Conservation (phyloP, 2,888 invertebrate species). For the Nineta flava region DNA sequence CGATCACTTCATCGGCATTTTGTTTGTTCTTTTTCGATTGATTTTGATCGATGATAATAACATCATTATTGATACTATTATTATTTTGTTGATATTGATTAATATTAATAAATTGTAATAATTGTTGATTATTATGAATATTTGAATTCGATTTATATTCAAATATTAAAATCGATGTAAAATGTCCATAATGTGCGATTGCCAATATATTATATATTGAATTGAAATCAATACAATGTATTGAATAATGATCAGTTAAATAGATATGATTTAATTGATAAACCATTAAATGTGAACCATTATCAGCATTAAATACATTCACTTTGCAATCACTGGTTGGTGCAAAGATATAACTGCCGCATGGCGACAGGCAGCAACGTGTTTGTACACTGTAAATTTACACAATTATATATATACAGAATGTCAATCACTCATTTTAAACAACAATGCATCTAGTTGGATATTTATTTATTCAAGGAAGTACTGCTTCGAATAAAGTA, state of each 20-base stretch:
- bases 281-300: not conserved
- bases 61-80: not conserved
- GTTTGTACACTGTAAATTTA: not conserved
- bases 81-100: too few species aligned
- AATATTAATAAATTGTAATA: not conserved
- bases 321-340: not conserved
- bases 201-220: not conserved
- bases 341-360: not conserved
- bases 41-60: not conserved
- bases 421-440: not conserved
- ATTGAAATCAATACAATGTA: not conserved
- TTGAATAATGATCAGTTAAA: not conserved
- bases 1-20: not conserved
- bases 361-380: not conserved
- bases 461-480: not conserved
- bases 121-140: not conserved
- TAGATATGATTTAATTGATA: not conserved
- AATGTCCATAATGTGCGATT: not conserved
- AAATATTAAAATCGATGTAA: not conserved
- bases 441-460: not conserved
- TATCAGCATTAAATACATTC: not conserved
- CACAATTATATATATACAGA: not conserved
- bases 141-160: not conserved
- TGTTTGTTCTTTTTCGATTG: not conserved
- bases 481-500: too few species aligned